These are phyloP conservation scores for Mixornis gularis DNA, from an alignment of 2,113 vertebrate species.

Conservation along the genomic window DNA sequence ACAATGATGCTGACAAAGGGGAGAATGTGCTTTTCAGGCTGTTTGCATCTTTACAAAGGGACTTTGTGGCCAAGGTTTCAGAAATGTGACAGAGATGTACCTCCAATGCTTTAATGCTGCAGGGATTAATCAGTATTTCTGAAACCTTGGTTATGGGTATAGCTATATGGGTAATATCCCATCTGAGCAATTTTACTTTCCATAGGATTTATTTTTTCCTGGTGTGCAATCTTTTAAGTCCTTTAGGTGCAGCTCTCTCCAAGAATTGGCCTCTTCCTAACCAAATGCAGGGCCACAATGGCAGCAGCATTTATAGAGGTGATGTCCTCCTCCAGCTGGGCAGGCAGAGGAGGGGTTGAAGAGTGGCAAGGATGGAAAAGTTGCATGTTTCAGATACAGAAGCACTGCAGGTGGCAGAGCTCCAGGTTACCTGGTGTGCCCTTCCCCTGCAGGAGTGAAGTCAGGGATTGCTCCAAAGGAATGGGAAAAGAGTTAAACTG, in stretches of 20 bases:
- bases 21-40: background rate
- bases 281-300: rapidly evolving
- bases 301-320: background rate
- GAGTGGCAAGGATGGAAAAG: background rate
- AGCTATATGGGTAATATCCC: background rate
- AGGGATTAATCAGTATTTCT: background rate
- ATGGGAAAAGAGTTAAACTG: background rate
- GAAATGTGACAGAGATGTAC: background rate
- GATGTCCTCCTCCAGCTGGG: background rate
- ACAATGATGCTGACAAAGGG: background rate
- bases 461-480: background rate
- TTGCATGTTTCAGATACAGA: background rate
- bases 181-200: background rate
- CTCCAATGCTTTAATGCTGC: background rate
- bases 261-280: background rate
- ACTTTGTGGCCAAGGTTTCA: background rate
- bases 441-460: background rate
- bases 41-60: background rate
- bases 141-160: background rate
- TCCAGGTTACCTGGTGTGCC: rapidly evolving
- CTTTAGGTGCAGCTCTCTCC: background rate
- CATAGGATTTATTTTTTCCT: background rate
- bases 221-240: background rate
- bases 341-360: background rate
- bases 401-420: background rate